These are phyloP conservation scores for Nemotelus nigrinus DNA, from an alignment of 2,888 invertebrate genomes.

Conservation along the genomic window DNA sequence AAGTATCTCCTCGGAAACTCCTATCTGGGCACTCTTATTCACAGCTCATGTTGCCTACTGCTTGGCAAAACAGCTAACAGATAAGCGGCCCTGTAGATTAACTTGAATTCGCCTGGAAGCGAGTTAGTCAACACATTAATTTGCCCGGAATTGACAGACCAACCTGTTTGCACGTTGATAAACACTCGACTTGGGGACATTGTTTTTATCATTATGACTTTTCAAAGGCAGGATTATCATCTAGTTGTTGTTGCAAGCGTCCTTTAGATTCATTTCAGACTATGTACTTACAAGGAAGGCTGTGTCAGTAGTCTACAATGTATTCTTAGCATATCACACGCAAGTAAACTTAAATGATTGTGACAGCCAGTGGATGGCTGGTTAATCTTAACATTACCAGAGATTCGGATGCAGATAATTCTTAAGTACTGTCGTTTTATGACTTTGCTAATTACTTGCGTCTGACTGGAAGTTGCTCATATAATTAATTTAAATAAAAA, in stretches of 20 bases:
- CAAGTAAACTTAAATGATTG: not conserved
- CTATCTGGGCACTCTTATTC: conserved; percentile 38
- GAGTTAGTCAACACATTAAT: conserved; percentile 40
- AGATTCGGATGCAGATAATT: conserved; percentile 1
- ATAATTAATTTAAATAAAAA: not conserved
- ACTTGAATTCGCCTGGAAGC: conserved; percentile 1
- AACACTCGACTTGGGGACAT: conserved; percentile 43
- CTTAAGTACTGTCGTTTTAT: conserved; percentile 1
- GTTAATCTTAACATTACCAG: not conserved
- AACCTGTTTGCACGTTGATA: conserved; percentile 49
- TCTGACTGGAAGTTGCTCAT: not conserved
- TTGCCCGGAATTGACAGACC: conserved; percentile 47
- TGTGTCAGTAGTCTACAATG: not conserved
- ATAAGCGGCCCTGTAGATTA: conserved; percentile 46
- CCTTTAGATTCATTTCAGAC: not conserved
- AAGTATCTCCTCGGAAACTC: too few relatives aligned
- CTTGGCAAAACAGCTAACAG: conserved; percentile 45
- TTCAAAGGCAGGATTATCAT: conserved; percentile 22
- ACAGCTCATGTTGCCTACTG: conserved; percentile 47
- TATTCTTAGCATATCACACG: not conserved
- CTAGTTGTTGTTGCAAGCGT: not conserved
- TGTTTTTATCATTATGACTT: conserved; percentile 40
- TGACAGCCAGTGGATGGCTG: not conserved
- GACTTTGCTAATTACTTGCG: not conserved
- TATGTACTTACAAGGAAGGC: not conserved